These are phyloP conservation scores for Glossosoma conforme DNA, from an alignment of 1,140 invertebrate species.

Conservation along the genomic window DNA sequence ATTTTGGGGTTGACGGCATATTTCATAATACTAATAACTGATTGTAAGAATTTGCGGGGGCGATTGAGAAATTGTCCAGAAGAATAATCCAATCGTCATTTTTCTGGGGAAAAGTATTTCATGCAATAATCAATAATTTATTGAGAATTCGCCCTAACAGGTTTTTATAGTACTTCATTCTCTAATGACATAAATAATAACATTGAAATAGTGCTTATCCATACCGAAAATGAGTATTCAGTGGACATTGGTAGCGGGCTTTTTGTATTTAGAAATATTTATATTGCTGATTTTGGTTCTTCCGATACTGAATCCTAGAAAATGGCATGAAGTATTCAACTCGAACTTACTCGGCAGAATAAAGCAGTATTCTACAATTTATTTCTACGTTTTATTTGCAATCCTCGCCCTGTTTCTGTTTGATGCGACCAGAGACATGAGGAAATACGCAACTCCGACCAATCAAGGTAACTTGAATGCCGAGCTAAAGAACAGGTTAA, in stretches of 20 bases:
- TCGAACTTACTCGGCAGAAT: constrained; percentile 39
- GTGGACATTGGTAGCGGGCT: constrained; percentile 44
- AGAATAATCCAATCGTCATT: no score
- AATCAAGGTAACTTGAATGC: constrained; percentile 34
- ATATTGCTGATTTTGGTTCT: constrained; percentile 41
- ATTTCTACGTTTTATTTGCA: constrained; percentile 41
- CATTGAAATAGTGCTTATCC: no score
- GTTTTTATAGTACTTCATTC: no score
- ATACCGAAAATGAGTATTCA: constrained; percentile 46
- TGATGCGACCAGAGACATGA: constrained; percentile 45
- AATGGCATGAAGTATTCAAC: constrained; percentile 41
- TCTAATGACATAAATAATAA: no score
- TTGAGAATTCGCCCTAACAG: no score
- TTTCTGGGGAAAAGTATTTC: no score
- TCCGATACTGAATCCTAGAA: constrained; percentile 42
- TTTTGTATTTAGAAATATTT: constrained; percentile 41
- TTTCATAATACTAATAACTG: no score
- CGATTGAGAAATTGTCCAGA: no score
- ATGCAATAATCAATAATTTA: no score
- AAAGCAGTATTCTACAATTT: constrained; percentile 35
- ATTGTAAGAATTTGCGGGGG: no score
- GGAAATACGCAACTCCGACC: constrained; percentile 38
- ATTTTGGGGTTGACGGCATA: no score
- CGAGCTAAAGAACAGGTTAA: constrained; percentile 43
- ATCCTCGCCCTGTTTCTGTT: constrained; percentile 39